phyloP scores from a whole-genome alignment of 37 sponge, comb jelly and placozoan genomes.

The Aphrocallistes beatrix region DNA sequence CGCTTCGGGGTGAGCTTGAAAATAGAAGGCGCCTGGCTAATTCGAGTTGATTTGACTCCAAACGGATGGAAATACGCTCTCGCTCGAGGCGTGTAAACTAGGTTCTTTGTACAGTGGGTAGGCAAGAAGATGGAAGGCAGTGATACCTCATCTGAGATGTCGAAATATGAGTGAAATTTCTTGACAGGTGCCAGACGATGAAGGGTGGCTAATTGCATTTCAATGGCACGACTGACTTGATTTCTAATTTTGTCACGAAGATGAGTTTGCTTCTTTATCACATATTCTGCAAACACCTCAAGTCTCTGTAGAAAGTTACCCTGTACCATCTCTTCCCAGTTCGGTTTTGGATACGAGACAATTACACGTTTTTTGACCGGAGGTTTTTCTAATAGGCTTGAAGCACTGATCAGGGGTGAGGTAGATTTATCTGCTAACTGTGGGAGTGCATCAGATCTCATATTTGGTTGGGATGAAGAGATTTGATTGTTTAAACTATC shows the following conservation, averaged over 20 bases:
- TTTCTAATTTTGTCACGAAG: neutral
- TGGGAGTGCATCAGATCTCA: neutral
- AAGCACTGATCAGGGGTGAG: neutral
- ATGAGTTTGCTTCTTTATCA: constrained; percentile 10
- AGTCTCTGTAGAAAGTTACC: neutral
- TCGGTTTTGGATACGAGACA: neutral
- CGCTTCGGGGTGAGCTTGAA: neutral
- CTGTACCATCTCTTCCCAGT: constrained; percentile 8
- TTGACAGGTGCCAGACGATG: neutral
- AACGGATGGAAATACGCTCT: constrained; percentile 12
- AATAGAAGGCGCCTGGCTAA: neutral
- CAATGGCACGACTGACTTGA: neutral
- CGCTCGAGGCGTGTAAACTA: neutral
- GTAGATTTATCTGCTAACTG: neutral
- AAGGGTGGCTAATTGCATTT: neutral
- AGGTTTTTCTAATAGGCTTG: neutral
- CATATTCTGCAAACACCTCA: neutral
- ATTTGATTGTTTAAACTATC: neutral
- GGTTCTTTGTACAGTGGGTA: neutral
- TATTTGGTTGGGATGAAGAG: neutral
- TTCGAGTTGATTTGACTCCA: neutral
- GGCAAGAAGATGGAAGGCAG: neutral
- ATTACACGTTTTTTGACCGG: neutral
- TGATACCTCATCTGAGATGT: neutral
- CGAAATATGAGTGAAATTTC: neutral